Conservation (phyloP, 2,113 vertebrate species). For the Mus pahari region DNA sequence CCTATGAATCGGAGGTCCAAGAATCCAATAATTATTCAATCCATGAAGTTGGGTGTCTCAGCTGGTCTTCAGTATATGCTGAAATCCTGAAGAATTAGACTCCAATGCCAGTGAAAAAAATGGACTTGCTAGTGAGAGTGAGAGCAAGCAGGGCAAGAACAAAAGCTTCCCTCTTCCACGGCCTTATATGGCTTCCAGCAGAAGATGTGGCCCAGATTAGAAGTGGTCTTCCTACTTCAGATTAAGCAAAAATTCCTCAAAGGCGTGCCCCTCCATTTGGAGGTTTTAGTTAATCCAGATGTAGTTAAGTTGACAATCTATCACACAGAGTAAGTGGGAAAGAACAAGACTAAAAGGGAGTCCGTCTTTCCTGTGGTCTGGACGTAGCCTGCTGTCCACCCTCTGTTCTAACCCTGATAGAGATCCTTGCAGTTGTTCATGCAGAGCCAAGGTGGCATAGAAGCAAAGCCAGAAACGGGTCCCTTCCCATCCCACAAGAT, state of each 20-base stretch:
- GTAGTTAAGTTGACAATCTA: background rate
- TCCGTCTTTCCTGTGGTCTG: background rate
- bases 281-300: background rate
- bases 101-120: background rate
- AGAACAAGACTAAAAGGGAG: background rate
- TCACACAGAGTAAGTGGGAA: background rate
- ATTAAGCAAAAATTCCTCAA: background rate
- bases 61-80: background rate
- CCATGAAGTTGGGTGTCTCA: background rate
- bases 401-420: background rate
- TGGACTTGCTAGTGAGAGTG: background rate
- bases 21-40: background rate
- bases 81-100: background rate
- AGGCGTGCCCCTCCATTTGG: background rate
- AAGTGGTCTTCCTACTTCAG: background rate
- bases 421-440: background rate
- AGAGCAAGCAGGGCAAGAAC: background rate
- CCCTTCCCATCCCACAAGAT: background rate
- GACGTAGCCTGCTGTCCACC: background rate
- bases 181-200: background rate
- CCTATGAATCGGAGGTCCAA: background rate
- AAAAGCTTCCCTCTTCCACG: background rate
- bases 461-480: background rate
- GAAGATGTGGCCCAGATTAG: background rate
- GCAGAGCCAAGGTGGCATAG: background rate